Evolutionary conservation across 2,113 vertebrate genomes (phyloP), one percentile per base, ranked within the genome.

Genomic region (Mandrillus leucophaeus): DNA sequence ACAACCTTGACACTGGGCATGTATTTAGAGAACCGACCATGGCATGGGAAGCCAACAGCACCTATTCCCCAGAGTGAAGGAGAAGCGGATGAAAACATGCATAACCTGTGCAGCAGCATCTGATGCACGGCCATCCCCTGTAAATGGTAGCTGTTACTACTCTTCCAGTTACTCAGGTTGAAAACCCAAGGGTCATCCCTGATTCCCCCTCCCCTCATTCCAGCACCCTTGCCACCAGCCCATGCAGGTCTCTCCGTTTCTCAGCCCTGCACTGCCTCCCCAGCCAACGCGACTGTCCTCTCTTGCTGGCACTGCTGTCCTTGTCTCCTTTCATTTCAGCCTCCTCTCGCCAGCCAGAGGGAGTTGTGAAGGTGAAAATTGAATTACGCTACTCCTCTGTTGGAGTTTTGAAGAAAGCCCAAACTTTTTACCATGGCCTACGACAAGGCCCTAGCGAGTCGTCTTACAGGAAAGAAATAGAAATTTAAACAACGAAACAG

Each of bases 1-100:
- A 99, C 99, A 52, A 99, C 99, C 99, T 99, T 55, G 52, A 55
- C 52, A 55, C 2, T 55, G 52, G 52, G 18, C 52, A 55, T 55
- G 18, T 55, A 55, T 55, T 55, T 55, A 55, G 52, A 55, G 52
- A 55, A 20, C 52, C 2, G 6, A 55, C 52, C 52, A 55, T 55
- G 52, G 52, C 18, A 7, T 55, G 18, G 52, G 73, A 6, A 18
- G 48, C n/a, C 27, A 6, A 43, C 0, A 40, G 40, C 0, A 3
- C 68, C 16, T 79, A 9, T 27, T 18, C 20, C 5, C 14, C 57
- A n/a, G 43, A 59, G 38, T 1, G 9, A 9, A 70, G 27, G 59
- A 32, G 0, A 57, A 14, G 5, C 6, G n/a, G 12, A 27, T n/a
- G 80, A 78, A 50, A 25, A 25, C 7, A 27, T 4, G 48, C 5